Conservation (phyloP, 2,797 vertebrate genomes). For the Coregonus suidteri region DNA sequence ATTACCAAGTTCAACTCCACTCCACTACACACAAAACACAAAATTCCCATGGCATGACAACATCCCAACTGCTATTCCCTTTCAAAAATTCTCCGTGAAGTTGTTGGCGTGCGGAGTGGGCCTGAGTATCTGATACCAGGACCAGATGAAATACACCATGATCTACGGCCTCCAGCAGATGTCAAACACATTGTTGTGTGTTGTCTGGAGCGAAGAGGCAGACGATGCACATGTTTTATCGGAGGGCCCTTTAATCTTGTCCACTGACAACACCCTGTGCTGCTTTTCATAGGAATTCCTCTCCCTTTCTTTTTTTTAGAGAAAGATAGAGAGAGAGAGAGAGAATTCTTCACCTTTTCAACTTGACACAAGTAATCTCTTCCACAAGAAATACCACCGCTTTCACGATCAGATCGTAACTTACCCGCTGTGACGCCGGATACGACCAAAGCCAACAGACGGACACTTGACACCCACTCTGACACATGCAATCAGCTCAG, state of each 20-base stretch:
- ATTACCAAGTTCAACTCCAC: not conserved
- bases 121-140: not conserved
- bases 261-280: constrained; percentile 25
- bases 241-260: constrained; percentile 43
- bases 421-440: not conserved
- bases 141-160: constrained; percentile 36
- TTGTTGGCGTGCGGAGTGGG: constrained; percentile 11
- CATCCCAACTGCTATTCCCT: not conserved
- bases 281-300: constrained; percentile 1
- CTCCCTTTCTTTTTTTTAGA: not conserved
- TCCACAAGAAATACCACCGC: not conserved
- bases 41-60: constrained; percentile 5
- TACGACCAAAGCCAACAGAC: not conserved
- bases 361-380: constrained; percentile 9
- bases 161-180: constrained; percentile 37
- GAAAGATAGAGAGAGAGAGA: not conserved
- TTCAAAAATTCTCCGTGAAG: not conserved
- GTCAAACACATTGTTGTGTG: constrained; percentile 37
- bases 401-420: not conserved
- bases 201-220: constrained; percentile 47
- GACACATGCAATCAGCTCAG: not conserved
- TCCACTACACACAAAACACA: not conserved
- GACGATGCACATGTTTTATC: constrained; percentile 42
- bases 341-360: constrained; percentile 10
- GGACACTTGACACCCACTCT: not conserved